Percentiles rank a stretch among this genome's conserved stretches.
phyloP scores from a whole-genome alignment of 2,888 invertebrate species.

The Drosophila glabriapex region DNA sequence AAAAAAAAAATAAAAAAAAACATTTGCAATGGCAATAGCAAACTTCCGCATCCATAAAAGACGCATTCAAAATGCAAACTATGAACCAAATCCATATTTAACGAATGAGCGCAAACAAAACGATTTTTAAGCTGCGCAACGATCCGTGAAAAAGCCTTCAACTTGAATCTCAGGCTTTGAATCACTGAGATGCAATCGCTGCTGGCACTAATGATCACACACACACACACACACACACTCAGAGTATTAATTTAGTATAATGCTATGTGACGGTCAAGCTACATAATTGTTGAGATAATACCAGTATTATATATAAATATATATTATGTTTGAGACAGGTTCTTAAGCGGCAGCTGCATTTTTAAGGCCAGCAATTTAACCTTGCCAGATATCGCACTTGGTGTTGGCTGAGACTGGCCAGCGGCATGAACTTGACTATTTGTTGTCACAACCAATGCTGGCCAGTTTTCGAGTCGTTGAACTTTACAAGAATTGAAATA shows the following conservation, averaged over 20 bases:
- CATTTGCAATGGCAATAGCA: background rate
- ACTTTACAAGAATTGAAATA: constrained; percentile 55
- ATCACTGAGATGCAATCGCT: constrained; percentile 38
- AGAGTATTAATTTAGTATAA: constrained; percentile 8
- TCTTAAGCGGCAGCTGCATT: constrained; percentile 47
- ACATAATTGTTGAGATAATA: constrained; percentile 37
- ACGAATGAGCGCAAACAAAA: constrained; percentile 46
- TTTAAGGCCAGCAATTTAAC: constrained; percentile 32
- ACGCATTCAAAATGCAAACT: constrained; percentile 65
- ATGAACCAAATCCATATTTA: constrained; percentile 72
- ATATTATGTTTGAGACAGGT: constrained; percentile 37
- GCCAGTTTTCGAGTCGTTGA: constrained; percentile 63
- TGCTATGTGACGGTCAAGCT: constrained; percentile 38
- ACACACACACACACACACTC: background rate
- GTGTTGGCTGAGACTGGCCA: constrained; percentile 32
- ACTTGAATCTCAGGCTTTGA: constrained; percentile 59
- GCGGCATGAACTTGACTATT: constrained; percentile 34
- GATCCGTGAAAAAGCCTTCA: constrained; percentile 64
- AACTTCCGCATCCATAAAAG: constrained; percentile 64
- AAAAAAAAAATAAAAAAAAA: constrained; percentile 1
- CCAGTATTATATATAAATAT: background rate
- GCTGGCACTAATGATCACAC: constrained; percentile 34
- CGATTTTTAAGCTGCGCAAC: constrained; percentile 6
- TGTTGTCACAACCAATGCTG: constrained; percentile 17
- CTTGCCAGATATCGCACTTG: constrained; percentile 51